Evolutionary conservation across 2,888 invertebrate genomes (phyloP).

Genomic region (Spisula subtruncata): DNA sequence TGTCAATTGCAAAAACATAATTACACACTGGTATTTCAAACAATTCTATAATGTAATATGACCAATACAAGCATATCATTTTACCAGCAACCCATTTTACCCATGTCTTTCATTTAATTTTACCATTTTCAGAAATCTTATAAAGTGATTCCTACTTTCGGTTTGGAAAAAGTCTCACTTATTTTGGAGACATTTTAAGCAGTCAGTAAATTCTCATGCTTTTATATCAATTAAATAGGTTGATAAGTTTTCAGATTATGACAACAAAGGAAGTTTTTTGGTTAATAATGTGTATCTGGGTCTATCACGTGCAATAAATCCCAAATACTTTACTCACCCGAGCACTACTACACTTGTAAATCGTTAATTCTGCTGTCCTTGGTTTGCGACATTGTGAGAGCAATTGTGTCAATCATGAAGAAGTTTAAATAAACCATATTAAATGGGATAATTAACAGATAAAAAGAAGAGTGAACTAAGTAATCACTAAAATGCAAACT

Average conservation of each 20-base stretch:
- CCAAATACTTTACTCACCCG: not conserved
- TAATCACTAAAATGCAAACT: not conserved
- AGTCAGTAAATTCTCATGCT: too few relatives aligned
- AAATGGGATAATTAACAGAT: not conserved
- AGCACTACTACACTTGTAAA: not conserved
- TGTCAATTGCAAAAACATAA: too few relatives aligned
- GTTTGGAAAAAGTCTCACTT: not conserved
- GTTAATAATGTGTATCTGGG: not conserved
- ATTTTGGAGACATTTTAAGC: not conserved
- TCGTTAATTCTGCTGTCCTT: not conserved
- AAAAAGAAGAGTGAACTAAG: not conserved
- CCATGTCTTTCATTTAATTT: too few relatives aligned
- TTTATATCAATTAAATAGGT: too few relatives aligned
- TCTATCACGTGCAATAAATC: not conserved
- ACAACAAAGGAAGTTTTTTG: too few relatives aligned
- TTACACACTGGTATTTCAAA: too few relatives aligned
- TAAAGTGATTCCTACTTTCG: not conserved
- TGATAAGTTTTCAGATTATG: too few relatives aligned
- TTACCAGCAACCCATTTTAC: too few relatives aligned
- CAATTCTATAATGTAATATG: too few relatives aligned
- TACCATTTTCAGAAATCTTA: not conserved
- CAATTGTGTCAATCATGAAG: not conserved
- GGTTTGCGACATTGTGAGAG: not conserved
- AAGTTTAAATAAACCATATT: not conserved
- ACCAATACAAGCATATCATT: too few relatives aligned